Conservation (phyloP, 2,113 vertebrate species). For the Takifugu bimaculatus region DNA sequence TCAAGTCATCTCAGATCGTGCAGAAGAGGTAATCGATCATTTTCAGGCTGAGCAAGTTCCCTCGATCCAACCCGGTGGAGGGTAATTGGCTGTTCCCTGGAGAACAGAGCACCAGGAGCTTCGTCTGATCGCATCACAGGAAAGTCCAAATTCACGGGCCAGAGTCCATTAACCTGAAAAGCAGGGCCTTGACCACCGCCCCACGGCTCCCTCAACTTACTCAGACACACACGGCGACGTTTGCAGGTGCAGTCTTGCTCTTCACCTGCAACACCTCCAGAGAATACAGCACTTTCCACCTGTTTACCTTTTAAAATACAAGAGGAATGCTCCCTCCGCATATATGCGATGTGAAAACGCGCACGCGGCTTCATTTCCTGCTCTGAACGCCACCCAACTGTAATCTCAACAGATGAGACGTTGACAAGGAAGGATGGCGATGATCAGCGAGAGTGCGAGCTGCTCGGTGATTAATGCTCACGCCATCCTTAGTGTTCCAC, state of each 20-base stretch:
- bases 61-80: conserved; percentile 32
- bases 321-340: background rate
- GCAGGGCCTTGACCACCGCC: conserved; percentile 14
- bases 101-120: conserved; percentile 35
- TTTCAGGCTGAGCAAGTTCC: conserved; percentile 13
- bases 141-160: conserved; percentile 55
- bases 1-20: no score
- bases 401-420: conserved; percentile 60
- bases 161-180: conserved; percentile 18
- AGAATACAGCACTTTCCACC: no score
- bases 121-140: conserved; percentile 57
- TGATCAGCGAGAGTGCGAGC: conserved; percentile 18
- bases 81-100: conserved; percentile 39
- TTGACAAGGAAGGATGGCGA: conserved; percentile 30
- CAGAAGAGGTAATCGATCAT: no score
- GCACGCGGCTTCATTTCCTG: conserved; percentile 46
- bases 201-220: conserved; percentile 19
- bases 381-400: conserved; percentile 32
- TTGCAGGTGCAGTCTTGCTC: background rate
- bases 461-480: conserved; percentile 18
- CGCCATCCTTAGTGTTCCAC: conserved; percentile 8
- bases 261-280: no score
- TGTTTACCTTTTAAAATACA: background rate
- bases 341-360: background rate
- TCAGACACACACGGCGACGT: conserved; percentile 1